Conservation (phyloP, 2,113 vertebrate species). For the Amblyornis subalaris region DNA sequence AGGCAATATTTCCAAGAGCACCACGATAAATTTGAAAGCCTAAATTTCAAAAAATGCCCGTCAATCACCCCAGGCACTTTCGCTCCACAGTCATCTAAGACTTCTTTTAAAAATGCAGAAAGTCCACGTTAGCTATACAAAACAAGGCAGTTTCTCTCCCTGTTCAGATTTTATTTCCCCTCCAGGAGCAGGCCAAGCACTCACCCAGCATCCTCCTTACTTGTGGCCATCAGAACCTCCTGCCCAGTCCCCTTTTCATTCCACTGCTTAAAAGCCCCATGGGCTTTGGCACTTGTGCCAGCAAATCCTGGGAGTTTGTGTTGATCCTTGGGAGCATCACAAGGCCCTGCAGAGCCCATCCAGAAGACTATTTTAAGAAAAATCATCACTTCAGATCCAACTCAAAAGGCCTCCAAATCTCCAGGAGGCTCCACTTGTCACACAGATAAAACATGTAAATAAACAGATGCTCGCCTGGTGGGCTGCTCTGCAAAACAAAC, state of each 20-base stretch:
- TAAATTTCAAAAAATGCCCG: not conserved
- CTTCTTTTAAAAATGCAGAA: not conserved
- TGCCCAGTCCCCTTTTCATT: not conserved
- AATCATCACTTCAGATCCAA: not conserved
- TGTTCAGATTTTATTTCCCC: not conserved
- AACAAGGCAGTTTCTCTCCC: not conserved
- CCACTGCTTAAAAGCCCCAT: not conserved
- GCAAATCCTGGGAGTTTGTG: not conserved
- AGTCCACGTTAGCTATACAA: not conserved
- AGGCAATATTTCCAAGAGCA: not conserved
- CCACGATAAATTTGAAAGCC: not conserved
- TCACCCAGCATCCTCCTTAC: not conserved
- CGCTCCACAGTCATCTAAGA: not conserved
- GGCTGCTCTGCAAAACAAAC: not conserved
- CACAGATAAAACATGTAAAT: constrained; percentile 19
- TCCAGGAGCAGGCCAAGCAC: not conserved
- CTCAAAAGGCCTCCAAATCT: not conserved
- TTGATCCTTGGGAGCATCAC: not conserved
- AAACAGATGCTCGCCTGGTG: constrained; percentile 29
- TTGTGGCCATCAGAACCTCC: not conserved
- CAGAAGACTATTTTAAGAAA: not conserved
- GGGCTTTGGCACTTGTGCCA: not conserved
- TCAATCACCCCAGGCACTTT: not conserved
- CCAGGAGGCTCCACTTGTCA: constrained; percentile 22
- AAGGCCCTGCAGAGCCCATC: not conserved